phyloP scores from a whole-genome alignment of 2,888 invertebrate genomes.

The Amitus sp. region DNA sequence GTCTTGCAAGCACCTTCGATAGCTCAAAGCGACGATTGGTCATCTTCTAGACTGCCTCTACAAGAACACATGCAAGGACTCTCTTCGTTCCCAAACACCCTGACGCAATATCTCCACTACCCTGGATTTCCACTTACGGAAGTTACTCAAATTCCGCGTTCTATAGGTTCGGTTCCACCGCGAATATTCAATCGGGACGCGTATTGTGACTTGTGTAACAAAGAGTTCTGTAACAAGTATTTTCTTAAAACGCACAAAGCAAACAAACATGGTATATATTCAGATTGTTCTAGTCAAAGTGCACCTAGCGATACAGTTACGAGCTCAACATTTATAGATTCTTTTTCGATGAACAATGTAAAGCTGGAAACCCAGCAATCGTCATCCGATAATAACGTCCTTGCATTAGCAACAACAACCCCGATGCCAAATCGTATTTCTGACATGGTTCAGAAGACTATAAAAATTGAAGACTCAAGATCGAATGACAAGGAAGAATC shows the following conservation, averaged over 20 bases:
- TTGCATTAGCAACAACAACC: conserved; percentile 20
- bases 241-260: conserved; percentile 98
- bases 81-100: conserved; percentile 51
- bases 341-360: conserved; percentile 33
- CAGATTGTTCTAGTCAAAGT: conserved; percentile 66
- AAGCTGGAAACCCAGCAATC: conserved; percentile 36
- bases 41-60: conserved; percentile 16
- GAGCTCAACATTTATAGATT: conserved; percentile 14
- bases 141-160: conserved; percentile 62
- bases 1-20: conserved; percentile 45
- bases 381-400: conserved; percentile 11
- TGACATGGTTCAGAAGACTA: conserved; percentile 79
- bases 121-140: conserved; percentile 69
- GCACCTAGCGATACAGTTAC: conserved; percentile 38
- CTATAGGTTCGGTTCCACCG: conserved; percentile 66
- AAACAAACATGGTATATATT: conserved; percentile 95
- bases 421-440: conserved; percentile 67
- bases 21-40: conserved; percentile 43
- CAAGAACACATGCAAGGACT: conserved; percentile 53
- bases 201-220: conserved; percentile 96
- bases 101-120: conserved; percentile 64
- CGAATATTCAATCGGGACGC: conserved; percentile 97
- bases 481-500: conserved; percentile 74
- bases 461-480: conserved; percentile 78
- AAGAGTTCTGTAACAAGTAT: conserved; percentile 99